phyloP scores from a whole-genome alignment of 2,888 invertebrate species.

The Drosophila histrio region DNA sequence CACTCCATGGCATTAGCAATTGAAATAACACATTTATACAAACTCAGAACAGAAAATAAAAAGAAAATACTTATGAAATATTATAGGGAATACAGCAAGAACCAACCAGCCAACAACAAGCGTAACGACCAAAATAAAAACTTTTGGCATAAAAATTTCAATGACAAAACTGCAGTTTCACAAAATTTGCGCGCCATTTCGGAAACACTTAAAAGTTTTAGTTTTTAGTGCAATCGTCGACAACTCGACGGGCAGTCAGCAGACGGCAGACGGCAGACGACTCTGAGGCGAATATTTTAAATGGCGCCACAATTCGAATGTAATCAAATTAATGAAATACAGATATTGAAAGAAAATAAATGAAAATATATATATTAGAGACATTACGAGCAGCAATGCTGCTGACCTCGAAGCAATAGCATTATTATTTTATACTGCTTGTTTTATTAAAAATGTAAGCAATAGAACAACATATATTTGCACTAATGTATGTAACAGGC shows the following conservation, averaged over 20 bases:
- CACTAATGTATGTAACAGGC: no score
- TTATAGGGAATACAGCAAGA: constrained; percentile 13
- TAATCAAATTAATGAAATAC: constrained; percentile 28
- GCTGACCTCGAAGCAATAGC: no score
- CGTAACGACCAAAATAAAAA: constrained; percentile 52
- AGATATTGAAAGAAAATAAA: not conserved
- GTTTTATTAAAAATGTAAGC: no score
- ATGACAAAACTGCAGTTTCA: constrained; percentile 64
- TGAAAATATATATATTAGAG: not conserved
- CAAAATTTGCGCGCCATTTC: constrained; percentile 61
- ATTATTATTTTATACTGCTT: no score
- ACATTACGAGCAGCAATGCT: no score
- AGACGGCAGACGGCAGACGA: not conserved
- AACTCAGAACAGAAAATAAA: not conserved
- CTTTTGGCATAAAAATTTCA: constrained; percentile 55
- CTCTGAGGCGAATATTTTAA: constrained; percentile 15
- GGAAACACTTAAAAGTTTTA: constrained; percentile 63
- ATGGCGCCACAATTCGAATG: constrained; percentile 38
- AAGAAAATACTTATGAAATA: constrained; percentile 23
- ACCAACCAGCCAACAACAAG: constrained; percentile 37
- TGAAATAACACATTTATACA: not conserved
- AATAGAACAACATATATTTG: no score
- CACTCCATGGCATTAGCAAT: not conserved
- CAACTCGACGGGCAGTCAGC: not conserved
- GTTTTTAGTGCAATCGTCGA: constrained; percentile 38